Evolutionary conservation across 2,888 invertebrate species (phyloP).

Genomic region (Drosophila formosana): DNA sequence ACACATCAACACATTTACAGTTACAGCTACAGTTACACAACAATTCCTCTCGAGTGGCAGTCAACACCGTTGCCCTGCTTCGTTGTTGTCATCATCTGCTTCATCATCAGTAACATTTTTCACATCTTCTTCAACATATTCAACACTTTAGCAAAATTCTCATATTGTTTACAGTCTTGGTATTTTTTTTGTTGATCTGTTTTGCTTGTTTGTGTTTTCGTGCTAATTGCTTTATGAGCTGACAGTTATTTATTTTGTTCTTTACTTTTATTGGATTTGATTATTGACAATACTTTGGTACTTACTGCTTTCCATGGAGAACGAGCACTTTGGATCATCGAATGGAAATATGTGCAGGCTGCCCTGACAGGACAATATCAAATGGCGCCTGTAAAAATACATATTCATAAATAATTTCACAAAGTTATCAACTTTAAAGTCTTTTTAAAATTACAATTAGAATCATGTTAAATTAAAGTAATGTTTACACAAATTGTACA

Average conservation of each 20-base stretch:
- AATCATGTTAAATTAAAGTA: background rate
- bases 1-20: constrained; percentile 13
- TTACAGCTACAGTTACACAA: constrained; percentile 26
- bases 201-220: constrained; percentile 8
- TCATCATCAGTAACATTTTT: constrained; percentile 29
- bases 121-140: constrained; percentile 29
- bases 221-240: constrained; percentile 26
- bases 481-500: background rate
- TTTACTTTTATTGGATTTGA: constrained; percentile 12
- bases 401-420: background rate
- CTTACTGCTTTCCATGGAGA: constrained; percentile 98
- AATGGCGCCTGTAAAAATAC: constrained; percentile 89
- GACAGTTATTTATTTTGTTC: constrained; percentile 23
- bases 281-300: constrained; percentile 80
- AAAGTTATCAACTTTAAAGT: no score
- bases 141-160: constrained; percentile 55
- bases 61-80: constrained; percentile 43
- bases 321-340: constrained; percentile 97
- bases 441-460: no score
- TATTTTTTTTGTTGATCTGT: constrained; percentile 2
- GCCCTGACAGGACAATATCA: constrained; percentile 97
- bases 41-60: constrained; percentile 63
- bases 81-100: constrained; percentile 24
- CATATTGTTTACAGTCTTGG: constrained; percentile 36
- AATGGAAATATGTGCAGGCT: constrained; percentile 97